phyloP scores from a whole-genome alignment of 1,140 invertebrate species.

The Sycobia sp. region DNA sequence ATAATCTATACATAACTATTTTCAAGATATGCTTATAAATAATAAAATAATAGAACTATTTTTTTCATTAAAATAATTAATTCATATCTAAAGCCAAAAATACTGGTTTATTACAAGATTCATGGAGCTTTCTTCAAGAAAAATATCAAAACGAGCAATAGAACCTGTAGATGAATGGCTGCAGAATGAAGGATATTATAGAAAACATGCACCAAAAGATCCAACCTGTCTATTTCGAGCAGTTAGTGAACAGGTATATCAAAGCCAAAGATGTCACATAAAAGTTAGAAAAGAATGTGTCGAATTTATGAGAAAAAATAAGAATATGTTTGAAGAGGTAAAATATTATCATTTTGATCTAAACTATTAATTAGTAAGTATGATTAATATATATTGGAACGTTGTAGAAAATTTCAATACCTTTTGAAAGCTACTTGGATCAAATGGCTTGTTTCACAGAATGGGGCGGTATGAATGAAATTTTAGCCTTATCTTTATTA shows the following conservation, averaged over 20 bases:
- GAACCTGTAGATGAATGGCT: slow-evolving; percentile 76
- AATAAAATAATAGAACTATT: too few species aligned
- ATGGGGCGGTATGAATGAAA: slow-evolving; percentile 72
- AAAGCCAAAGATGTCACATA: slow-evolving; percentile 76
- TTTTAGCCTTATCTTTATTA: slow-evolving; percentile 72
- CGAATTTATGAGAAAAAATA: slow-evolving; percentile 70
- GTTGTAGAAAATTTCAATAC: slow-evolving; percentile 64
- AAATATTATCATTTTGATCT: slow-evolving; percentile 37
- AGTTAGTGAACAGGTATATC: slow-evolving; percentile 83
- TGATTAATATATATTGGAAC: slow-evolving; percentile 12
- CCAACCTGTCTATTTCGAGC: slow-evolving; percentile 83
- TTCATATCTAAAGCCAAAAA: too few species aligned
- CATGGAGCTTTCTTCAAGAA: slow-evolving; percentile 48
- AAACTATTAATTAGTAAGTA: too few species aligned
- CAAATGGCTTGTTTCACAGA: slow-evolving; percentile 73
- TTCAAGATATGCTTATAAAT: too few species aligned
- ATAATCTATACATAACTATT: too few species aligned
- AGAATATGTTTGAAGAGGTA: slow-evolving; percentile 62
- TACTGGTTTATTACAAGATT: too few species aligned
- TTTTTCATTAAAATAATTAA: too few species aligned
- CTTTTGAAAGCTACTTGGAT: slow-evolving; percentile 70
- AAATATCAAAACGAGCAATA: slow-evolving; percentile 47
- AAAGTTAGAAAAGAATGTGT: slow-evolving; percentile 75
- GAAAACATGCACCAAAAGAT: slow-evolving; percentile 83
- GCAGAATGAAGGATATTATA: slow-evolving; percentile 75